A percentile compares a stretch with the other conserved stretches of the same genome.
phyloP scores from a whole-genome alignment of 1,140 invertebrate genomes.

The Bombus balteatus region DNA sequence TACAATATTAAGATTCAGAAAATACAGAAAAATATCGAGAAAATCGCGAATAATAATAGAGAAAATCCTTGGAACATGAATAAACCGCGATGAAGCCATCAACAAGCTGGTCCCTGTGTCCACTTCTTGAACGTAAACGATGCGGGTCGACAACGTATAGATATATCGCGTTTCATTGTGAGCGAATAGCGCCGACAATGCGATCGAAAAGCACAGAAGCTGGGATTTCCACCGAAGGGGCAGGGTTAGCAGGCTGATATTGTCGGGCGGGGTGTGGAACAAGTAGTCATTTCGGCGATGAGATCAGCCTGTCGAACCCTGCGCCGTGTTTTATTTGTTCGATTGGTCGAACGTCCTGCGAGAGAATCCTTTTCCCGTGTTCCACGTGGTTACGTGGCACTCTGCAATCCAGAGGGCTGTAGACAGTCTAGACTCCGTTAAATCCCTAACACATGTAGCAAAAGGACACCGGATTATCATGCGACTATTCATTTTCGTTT shows the following conservation, averaged over 20 bases:
- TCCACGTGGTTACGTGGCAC: not conserved
- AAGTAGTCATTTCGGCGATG: constrained; percentile 86
- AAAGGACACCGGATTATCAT: not conserved
- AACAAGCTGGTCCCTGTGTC: not conserved
- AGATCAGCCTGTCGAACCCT: constrained; percentile 87
- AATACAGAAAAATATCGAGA: not conserved
- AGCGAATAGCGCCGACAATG: not conserved
- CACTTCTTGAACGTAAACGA: not conserved
- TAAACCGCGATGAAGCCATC: not conserved
- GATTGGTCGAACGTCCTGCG: constrained; percentile 25
- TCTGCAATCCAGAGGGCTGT: not conserved
- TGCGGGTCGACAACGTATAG: not conserved
- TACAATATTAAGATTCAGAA: not conserved
- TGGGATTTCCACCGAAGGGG: constrained; percentile 67
- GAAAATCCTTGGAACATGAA: not conserved
- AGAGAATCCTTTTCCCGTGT: constrained; percentile 23
- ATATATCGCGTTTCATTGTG: not conserved
- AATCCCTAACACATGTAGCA: not conserved
- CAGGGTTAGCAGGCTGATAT: constrained; percentile 86
- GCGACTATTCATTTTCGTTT: not conserved
- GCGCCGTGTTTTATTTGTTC: constrained; percentile 70
- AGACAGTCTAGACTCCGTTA: not conserved
- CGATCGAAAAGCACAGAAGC: constrained; percentile 17
- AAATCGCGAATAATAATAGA: not conserved
- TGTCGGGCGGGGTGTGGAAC: constrained; percentile 84